These are phyloP conservation scores for Rotaria macrura DNA, from an alignment of 2,888 invertebrate species.

Conservation along the genomic window DNA sequence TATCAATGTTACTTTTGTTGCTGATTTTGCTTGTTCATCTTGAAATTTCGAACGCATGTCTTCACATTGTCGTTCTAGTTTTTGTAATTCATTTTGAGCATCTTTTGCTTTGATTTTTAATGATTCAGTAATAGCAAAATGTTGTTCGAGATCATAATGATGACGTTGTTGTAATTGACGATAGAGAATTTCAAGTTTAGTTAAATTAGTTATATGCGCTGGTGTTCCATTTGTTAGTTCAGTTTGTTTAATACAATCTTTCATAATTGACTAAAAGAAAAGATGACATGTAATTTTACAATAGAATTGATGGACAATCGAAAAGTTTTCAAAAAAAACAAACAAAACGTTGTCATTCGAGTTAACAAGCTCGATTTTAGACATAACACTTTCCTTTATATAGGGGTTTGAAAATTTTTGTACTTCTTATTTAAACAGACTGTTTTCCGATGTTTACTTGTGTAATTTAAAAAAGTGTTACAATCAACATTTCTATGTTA, in stretches of 20 bases:
- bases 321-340: too few species aligned
- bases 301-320: too few species aligned
- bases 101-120: not conserved
- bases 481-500: too few species aligned
- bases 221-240: not conserved
- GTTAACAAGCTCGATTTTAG: too few species aligned
- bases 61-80: not conserved
- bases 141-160: conserved; percentile 5
- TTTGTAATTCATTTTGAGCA: not conserved
- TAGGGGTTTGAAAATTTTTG: too few species aligned
- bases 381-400: too few species aligned
- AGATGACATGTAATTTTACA: too few species aligned
- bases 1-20: not conserved
- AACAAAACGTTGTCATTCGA: too few species aligned
- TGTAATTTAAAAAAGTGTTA: too few species aligned
- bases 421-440: too few species aligned
- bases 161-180: conserved; percentile 10
- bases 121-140: not conserved
- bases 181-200: conserved; percentile 7
- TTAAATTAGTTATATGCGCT: not conserved
- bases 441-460: too few species aligned
- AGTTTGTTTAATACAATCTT: conserved; percentile 17
- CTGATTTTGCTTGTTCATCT: not conserved
- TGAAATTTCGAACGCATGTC: not conserved
- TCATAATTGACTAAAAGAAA: not conserved